Evolutionary conservation across 2,888 invertebrate genomes (phyloP).

Genomic region (Campaea margaritaria): DNA sequence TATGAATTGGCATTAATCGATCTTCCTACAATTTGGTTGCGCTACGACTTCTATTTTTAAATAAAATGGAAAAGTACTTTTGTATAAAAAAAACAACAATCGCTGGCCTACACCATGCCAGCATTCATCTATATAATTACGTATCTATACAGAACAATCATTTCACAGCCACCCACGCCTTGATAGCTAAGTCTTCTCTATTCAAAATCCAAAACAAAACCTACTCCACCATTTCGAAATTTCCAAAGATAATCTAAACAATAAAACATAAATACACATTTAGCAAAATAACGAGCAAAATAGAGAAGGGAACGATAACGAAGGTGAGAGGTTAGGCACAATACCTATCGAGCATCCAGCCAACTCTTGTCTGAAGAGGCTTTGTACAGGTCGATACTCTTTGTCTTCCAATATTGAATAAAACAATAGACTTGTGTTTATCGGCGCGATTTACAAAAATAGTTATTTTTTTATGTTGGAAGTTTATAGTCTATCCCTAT

Average conservation of each 20-base stretch:
- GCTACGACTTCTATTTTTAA: no score
- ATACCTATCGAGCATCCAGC: constrained; percentile 3
- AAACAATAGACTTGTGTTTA: constrained; percentile 1
- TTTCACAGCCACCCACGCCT: no score
- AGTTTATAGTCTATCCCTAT: no score
- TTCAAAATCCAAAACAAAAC: background rate
- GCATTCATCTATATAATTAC: no score
- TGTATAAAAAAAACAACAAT: no score
- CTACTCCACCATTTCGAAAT: background rate
- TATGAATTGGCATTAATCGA: no score
- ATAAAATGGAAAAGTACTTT: no score
- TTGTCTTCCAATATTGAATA: constrained; percentile 5
- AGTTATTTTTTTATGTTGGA: background rate
- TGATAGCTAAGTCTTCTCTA: no score
- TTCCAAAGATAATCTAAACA: background rate
- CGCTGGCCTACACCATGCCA: no score
- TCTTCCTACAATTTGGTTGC: no score
- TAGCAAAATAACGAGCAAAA: constrained; percentile 11
- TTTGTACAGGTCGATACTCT: constrained; percentile 11
- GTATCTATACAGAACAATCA: no score
- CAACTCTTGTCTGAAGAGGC: constrained; percentile 3
- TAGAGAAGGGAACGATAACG: background rate
- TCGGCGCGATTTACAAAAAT: background rate
- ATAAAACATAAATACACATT: background rate
- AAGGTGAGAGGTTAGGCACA: background rate